Evolutionary conservation across 2,888 invertebrate species (phyloP), one percentile per base, ranked within the genome.

Genomic region (Ichneumon xanthorius): DNA sequence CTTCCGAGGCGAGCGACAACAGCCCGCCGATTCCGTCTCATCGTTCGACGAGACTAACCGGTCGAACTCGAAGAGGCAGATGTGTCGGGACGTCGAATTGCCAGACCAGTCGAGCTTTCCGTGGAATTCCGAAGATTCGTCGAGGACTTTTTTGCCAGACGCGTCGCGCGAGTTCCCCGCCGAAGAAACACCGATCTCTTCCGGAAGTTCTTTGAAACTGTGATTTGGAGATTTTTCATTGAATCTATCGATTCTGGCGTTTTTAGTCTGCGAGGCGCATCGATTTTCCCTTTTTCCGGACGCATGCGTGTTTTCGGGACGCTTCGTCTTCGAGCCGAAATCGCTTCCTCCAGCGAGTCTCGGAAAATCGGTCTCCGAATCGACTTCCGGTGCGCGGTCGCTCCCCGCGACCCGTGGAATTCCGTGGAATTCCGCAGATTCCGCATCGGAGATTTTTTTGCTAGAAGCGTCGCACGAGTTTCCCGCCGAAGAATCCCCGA

Each of bases 81-180:
- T 86, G 73, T 86, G 77, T 40, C 85, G 75, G 26, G 85, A 82
- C 7, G 85, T 86, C 37, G 85, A 86, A 70, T 86, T 80, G 14
- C 72, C 53, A 9, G 82, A 73, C 2, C 72, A 82, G 68, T 82
- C 82, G 11, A 85, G 80, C 19, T 80, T 85, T n/a, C 40, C 65
- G 11, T 82, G 76, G 50, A 40, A 71, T 55, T 48, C 71, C 9
- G 67, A n/a, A 22, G 45, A 33, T 33, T 72, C 30, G 2, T 58
- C 45, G 68, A 30, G 40, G 40, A 61, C 48, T 48, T 63, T 40
- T 40, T 40, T 40, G 7, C 19, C 3, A 4, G 37, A 9, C 16
- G 37, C 4, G 2, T 40, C 19, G 40, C 37, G 7, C 33, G 61
- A n/a, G 16, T 33, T 30, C 6, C 4, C 1, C n/a, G 67, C 67